Conservation (phyloP, 2,797 vertebrate species). For the Enteromius radiatus region DNA sequence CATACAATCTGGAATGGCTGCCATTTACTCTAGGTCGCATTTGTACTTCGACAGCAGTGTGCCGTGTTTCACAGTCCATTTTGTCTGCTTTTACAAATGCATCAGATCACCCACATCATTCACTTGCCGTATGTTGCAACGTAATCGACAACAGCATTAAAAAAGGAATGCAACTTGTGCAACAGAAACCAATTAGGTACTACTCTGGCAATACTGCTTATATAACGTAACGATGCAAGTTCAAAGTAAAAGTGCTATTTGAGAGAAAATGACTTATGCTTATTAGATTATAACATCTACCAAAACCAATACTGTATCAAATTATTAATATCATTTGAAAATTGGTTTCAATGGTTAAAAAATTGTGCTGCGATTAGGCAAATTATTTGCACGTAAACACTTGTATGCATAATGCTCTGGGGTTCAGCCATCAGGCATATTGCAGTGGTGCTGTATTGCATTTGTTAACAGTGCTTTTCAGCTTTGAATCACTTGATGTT, state of each 20-base stretch:
- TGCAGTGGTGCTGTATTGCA: slow-evolving; percentile 63
- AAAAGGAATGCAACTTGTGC: slow-evolving; percentile 39
- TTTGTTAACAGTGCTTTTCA: slow-evolving; percentile 62
- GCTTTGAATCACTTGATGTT: slow-evolving; percentile 58
- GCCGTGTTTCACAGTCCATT: not conserved
- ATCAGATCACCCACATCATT: slow-evolving; percentile 18
- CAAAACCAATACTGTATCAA: slow-evolving; percentile 66
- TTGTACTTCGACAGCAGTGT: slow-evolving; percentile 15
- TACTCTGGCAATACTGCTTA: slow-evolving; percentile 29
- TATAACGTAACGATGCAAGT: slow-evolving; percentile 62
- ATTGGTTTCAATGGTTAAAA: slow-evolving; percentile 42
- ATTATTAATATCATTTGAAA: slow-evolving; percentile 40
- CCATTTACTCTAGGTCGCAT: slow-evolving; percentile 29
- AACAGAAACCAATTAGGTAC: slow-evolving; percentile 46
- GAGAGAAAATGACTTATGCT: slow-evolving; percentile 64
- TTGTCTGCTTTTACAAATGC: slow-evolving; percentile 24
- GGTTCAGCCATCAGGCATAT: slow-evolving; percentile 57
- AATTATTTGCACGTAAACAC: slow-evolving; percentile 54
- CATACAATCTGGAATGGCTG: slow-evolving; percentile 60
- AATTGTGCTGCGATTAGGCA: slow-evolving; percentile 44
- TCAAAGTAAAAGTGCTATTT: slow-evolving; percentile 72
- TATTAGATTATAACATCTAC: slow-evolving; percentile 72
- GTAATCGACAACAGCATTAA: slow-evolving; percentile 14
- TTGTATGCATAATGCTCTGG: slow-evolving; percentile 58
- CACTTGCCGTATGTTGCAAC: slow-evolving; percentile 32